Conservation (phyloP, 2,797 vertebrate genomes). For the Chaetodon trifasciatus region DNA sequence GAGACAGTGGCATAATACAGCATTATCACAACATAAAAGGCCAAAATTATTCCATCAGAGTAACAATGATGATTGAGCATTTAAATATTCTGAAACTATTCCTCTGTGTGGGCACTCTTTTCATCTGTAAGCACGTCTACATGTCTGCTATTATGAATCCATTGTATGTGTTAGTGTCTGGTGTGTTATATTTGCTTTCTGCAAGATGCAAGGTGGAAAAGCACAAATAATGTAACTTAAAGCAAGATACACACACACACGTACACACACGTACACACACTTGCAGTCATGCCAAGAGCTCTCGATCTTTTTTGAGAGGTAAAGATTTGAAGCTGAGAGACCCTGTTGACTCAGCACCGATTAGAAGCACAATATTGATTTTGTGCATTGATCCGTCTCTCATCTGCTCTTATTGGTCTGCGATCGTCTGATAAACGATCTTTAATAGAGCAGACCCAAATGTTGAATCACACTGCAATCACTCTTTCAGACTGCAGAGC, state of each 20-base stretch:
- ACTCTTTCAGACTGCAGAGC: not conserved
- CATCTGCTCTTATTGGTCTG: slow-evolving; percentile 8
- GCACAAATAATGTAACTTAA: slow-evolving; percentile 34
- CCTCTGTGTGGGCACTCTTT: not conserved
- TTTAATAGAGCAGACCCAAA: not conserved
- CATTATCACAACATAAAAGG: not conserved
- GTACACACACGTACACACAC: not conserved
- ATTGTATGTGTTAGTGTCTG: not conserved
- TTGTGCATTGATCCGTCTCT: slow-evolving; percentile 26
- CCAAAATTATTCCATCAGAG: not conserved
- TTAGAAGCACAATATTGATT: slow-evolving; percentile 38
- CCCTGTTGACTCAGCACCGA: slow-evolving; percentile 17
- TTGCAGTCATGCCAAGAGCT: not conserved
- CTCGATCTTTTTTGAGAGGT: slow-evolving; percentile 12
- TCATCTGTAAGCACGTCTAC: not conserved
- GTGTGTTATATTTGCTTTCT: not conserved
- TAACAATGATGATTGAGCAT: not conserved
- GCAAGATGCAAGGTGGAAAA: slow-evolving; percentile 4
- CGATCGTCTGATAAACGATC: not conserved
- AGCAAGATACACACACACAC: slow-evolving; percentile 1
- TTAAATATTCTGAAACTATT: not conserved
- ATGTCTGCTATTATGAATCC: not conserved
- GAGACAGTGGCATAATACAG: not conserved
- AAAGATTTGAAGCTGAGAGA: not conserved
- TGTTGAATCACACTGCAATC: not conserved